Conservation (phyloP, 2,888 invertebrate genomes). For the Theretra japonica region DNA sequence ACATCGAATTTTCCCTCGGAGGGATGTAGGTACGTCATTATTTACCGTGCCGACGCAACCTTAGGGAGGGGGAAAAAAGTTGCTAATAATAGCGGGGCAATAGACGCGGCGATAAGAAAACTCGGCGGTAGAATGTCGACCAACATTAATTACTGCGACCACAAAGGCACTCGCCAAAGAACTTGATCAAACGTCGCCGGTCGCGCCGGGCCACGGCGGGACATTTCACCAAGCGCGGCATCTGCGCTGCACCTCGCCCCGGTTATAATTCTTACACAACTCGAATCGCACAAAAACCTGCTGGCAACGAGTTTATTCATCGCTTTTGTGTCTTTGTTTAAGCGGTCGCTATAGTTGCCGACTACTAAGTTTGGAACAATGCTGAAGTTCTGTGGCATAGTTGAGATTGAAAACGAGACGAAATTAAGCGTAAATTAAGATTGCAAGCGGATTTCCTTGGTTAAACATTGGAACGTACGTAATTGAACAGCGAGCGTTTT, state of each 20-base stretch:
- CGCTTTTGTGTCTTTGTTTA: constrained; percentile 59
- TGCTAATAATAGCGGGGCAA: constrained; percentile 56
- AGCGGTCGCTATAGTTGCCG: constrained; percentile 54
- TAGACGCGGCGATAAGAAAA: constrained; percentile 64
- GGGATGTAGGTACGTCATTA: constrained; percentile 50
- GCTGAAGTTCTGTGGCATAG: constrained; percentile 58
- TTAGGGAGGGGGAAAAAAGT: constrained; percentile 51
- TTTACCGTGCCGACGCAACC: constrained; percentile 54
- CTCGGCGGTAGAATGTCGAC: constrained; percentile 58
- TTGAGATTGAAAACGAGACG: constrained; percentile 70
- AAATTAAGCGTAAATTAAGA: constrained; percentile 66
- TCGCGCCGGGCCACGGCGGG: constrained; percentile 47
- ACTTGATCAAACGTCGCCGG: constrained; percentile 54
- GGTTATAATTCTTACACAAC: constrained; percentile 57
- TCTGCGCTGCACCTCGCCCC: constrained; percentile 53
- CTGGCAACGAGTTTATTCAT: constrained; percentile 58
- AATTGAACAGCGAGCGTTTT: constrained; percentile 50
- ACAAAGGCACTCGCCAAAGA: constrained; percentile 68
- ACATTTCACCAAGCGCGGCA: constrained; percentile 49
- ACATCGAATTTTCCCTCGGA: constrained; percentile 47
- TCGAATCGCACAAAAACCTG: constrained; percentile 57
- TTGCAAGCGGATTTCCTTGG: constrained; percentile 49
- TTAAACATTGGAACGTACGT: constrained; percentile 32
- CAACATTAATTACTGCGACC: constrained; percentile 72
- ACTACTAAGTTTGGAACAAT: constrained; percentile 58